Percentiles rank a stretch among this genome's conserved stretches.
phyloP scores from a whole-genome alignment of 2,797 vertebrate genomes.

The Coranthus polyacanthus region DNA sequence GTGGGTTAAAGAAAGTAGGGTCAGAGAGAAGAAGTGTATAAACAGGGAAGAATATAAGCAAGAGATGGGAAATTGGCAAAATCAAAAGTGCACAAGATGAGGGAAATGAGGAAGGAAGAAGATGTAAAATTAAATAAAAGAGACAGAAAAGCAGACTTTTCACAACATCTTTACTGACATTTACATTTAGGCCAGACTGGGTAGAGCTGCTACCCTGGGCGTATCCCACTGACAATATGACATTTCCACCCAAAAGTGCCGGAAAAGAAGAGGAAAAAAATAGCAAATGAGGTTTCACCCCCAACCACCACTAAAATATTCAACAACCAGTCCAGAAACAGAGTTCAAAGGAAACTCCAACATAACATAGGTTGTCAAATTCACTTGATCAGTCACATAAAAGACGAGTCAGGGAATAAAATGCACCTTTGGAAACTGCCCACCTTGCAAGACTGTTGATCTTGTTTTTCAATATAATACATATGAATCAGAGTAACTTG shows the following conservation, averaged over 20 bases:
- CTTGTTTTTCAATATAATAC: not conserved
- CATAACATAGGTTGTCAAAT: constrained; percentile 51
- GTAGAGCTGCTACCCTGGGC: constrained; percentile 48
- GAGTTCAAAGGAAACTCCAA: constrained; percentile 67
- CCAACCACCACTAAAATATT: constrained; percentile 60
- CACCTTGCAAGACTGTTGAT: constrained; percentile 8
- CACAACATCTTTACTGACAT: constrained; percentile 70
- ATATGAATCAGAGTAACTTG: not conserved
- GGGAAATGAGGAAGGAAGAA: constrained; percentile 1
- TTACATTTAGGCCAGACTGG: constrained; percentile 72
- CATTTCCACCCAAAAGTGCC: constrained; percentile 64
- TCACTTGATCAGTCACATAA: constrained; percentile 29
- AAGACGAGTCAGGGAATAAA: constrained; percentile 27
- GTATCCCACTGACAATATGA: constrained; percentile 71
- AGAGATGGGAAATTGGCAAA: not conserved
- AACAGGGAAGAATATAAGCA: not conserved
- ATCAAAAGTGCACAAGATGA: constrained; percentile 8
- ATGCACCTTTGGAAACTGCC: constrained; percentile 6
- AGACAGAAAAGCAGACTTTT: constrained; percentile 46
- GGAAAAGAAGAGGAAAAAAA: constrained; percentile 49
- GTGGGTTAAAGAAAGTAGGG: not conserved
- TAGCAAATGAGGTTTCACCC: constrained; percentile 65
- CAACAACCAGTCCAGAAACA: constrained; percentile 43
- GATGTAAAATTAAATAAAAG: constrained; percentile 31
- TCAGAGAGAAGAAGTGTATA: too few relatives aligned